Evolutionary conservation across 2,888 invertebrate genomes (phyloP).

Genomic region (Drosophila paramelanica): DNA sequence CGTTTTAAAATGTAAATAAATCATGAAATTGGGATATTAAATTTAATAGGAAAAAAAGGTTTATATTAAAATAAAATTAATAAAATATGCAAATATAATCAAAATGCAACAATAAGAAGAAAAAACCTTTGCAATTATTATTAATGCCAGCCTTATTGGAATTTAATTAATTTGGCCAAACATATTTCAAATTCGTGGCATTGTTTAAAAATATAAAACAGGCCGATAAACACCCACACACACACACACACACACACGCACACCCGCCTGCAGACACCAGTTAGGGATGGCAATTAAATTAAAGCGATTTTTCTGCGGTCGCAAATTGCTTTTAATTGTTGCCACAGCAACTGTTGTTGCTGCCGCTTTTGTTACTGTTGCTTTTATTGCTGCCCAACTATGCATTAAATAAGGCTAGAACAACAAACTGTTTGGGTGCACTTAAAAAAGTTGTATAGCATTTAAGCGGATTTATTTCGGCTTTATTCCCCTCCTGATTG

Average conservation of each 20-base stretch:
- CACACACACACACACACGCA: conserved; percentile 5
- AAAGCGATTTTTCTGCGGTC: conserved; percentile 62
- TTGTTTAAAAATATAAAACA: conserved; percentile 29
- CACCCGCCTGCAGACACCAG: background rate
- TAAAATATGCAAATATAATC: conserved; percentile 29
- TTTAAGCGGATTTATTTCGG: conserved; percentile 54
- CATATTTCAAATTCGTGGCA: conserved; percentile 46
- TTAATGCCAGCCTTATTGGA: conserved; percentile 55
- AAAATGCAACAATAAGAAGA: conserved; percentile 9
- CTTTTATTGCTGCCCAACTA: conserved; percentile 32
- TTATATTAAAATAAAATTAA: conserved; percentile 38
- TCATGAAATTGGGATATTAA: conserved; percentile 39
- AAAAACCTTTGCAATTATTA: conserved; percentile 56
- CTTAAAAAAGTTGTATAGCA: conserved; percentile 29
- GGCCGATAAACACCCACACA: conserved; percentile 1
- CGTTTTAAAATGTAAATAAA: conserved; percentile 38
- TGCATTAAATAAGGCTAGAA: conserved; percentile 54
- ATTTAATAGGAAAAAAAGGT: conserved; percentile 7
- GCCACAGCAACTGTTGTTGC: conserved; percentile 12
- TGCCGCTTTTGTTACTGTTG: conserved; percentile 1
- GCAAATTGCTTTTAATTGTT: conserved; percentile 65
- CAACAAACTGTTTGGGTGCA: conserved; percentile 23
- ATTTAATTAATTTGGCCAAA: conserved; percentile 66
- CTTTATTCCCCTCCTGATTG: conserved; percentile 12
- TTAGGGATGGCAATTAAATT: conserved; percentile 43